Conservation (phyloP, 1,140 invertebrate genomes). For the Cotesia glomerata region DNA sequence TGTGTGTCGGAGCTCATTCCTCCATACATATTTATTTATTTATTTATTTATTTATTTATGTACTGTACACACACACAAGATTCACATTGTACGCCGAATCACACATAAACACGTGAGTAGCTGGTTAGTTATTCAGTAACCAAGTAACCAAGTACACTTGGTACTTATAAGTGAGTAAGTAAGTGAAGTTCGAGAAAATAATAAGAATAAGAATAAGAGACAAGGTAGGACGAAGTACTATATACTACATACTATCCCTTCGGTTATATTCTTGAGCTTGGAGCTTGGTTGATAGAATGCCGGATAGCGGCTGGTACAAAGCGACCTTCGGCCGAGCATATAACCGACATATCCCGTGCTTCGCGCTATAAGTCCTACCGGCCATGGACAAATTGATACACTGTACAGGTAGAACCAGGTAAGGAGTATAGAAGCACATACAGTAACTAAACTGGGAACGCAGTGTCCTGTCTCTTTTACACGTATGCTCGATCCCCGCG, state of each 20-base stretch:
- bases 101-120: not conserved
- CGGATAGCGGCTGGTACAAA: slow-evolving; percentile 60
- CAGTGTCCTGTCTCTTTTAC: slow-evolving; percentile 37
- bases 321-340: slow-evolving; percentile 51
- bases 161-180: no score
- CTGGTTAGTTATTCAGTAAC: not conserved
- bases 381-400: slow-evolving; percentile 58
- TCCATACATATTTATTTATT: no score
- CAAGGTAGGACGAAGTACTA: no score
- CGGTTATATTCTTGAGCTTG: not conserved
- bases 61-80: not conserved
- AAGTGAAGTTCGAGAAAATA: no score
- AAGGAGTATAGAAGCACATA: no score
- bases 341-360: slow-evolving; percentile 32
- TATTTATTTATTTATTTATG: no score
- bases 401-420: no score
- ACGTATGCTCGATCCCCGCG: not conserved
- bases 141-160: not conserved
- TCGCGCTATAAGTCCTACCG: slow-evolving; percentile 45
- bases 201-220: no score
- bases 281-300: slow-evolving; percentile 54
- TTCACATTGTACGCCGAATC: no score
- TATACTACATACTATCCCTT: no score
- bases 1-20: not conserved
- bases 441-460: slow-evolving; percentile 50